Conservation (phyloP, 2,797 vertebrate genomes). For the Todus mexicanus region DNA sequence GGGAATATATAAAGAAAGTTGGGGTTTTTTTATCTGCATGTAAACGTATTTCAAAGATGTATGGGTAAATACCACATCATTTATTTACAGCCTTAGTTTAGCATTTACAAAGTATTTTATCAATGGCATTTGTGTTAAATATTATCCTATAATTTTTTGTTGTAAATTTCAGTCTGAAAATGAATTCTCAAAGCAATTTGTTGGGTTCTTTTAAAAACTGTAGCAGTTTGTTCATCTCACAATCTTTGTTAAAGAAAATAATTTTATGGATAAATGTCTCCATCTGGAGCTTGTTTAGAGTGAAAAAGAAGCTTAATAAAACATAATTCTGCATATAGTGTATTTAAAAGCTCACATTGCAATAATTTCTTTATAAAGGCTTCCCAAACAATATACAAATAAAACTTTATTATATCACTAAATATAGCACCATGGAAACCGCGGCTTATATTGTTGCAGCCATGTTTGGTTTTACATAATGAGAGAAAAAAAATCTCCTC, state of each 20-base stretch:
- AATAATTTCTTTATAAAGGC: background rate
- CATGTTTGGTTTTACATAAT: background rate
- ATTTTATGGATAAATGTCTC: constrained; percentile 65
- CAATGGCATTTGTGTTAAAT: background rate
- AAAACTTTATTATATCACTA: background rate
- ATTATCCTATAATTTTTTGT: constrained; percentile 32
- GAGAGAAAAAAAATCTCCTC: background rate
- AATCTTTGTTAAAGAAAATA: background rate
- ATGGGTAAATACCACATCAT: background rate
- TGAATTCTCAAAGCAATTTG: background rate
- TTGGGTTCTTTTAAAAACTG: background rate
- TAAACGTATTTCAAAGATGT: background rate
- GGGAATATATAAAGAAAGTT: background rate
- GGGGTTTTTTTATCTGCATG: background rate
- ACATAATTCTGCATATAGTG: background rate
- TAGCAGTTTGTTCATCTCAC: background rate
- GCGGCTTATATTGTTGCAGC: background rate
- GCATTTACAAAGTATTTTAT: constrained; percentile 21
- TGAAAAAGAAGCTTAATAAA: background rate
- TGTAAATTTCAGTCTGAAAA: background rate
- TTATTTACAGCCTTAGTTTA: constrained; percentile 27
- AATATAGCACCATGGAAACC: background rate
- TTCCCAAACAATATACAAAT: background rate
- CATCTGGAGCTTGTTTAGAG: constrained; percentile 60
- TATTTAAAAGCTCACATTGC: background rate